A percentile compares a stretch with the other conserved stretches of the same genome.
phyloP scores from a whole-genome alignment of 2,888 invertebrate genomes.

The Conomelus anceps region DNA sequence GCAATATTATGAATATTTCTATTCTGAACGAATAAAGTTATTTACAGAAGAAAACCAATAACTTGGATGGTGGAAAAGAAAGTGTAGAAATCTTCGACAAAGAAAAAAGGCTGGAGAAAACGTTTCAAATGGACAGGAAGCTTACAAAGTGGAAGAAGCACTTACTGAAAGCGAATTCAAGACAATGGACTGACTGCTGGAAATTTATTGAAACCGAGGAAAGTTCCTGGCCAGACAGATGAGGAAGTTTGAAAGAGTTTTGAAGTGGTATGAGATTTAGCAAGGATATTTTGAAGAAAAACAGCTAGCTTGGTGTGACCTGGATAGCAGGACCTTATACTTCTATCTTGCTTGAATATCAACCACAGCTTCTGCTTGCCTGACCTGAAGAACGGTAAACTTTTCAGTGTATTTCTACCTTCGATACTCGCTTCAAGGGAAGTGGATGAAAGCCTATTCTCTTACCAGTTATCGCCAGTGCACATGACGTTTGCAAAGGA shows the following conservation, averaged over 20 bases:
- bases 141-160: neutral
- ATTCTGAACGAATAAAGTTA: neutral
- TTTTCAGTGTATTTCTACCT: too few relatives aligned
- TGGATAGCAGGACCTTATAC: neutral
- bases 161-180: neutral
- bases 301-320: neutral
- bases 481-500: neutral
- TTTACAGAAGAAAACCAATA: neutral
- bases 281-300: neutral
- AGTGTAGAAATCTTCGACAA: neutral
- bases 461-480: neutral
- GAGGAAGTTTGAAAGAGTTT: neutral
- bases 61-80: neutral
- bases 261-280: neutral
- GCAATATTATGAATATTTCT: too few relatives aligned
- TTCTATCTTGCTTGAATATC: too few relatives aligned
- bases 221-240: neutral
- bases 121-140: neutral
- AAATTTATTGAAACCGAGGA: neutral
- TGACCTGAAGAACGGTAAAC: neutral
- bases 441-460: neutral
- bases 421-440: neutral
- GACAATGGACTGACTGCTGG: neutral
- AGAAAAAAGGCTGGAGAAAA: neutral
- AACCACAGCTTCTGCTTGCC: neutral